A percentile compares a stretch with the other conserved stretches of the same genome.
phyloP scores from a whole-genome alignment of 2,113 vertebrate species.

The Anhinga anhinga region DNA sequence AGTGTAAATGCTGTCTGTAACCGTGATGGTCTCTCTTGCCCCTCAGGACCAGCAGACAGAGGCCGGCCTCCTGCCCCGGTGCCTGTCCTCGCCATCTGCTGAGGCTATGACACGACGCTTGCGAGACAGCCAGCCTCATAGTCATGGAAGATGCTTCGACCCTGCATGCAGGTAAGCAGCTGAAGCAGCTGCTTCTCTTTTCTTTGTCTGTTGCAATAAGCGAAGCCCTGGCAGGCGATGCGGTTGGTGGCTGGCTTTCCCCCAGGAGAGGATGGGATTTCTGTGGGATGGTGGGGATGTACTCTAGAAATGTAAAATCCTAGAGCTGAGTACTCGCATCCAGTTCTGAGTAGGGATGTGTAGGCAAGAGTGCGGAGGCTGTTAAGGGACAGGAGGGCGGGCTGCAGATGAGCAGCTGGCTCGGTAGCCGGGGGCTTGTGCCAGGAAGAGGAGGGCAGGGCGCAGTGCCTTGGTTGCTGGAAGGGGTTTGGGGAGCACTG shows the following conservation, averaged over 20 bases:
- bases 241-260: fast-evolving
- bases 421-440: fast-evolving
- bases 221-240: fast-evolving
- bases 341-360: neutral
- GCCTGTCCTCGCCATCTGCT: fast-evolving
- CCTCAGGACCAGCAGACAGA: neutral
- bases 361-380: neutral
- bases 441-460: neutral
- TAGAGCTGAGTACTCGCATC: neutral
- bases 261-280: neutral
- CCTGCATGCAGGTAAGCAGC: neutral
- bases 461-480: fast-evolving
- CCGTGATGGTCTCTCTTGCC: too few species aligned
- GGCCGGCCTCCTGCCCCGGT: neutral
- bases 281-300: neutral
- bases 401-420: fast-evolving
- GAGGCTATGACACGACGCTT: fast-evolving
- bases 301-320: neutral
- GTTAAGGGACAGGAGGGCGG: neutral
- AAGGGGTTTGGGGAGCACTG: neutral
- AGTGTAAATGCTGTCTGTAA: neutral
- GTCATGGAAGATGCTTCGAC: fast-evolving
- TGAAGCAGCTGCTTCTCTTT: fast-evolving
- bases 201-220: neutral
- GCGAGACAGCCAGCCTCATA: fast-evolving